Evolutionary conservation across 2,797 vertebrate genomes (phyloP), one percentile per base, ranked within the genome.

Genomic region (Acropternis orthonyx): DNA sequence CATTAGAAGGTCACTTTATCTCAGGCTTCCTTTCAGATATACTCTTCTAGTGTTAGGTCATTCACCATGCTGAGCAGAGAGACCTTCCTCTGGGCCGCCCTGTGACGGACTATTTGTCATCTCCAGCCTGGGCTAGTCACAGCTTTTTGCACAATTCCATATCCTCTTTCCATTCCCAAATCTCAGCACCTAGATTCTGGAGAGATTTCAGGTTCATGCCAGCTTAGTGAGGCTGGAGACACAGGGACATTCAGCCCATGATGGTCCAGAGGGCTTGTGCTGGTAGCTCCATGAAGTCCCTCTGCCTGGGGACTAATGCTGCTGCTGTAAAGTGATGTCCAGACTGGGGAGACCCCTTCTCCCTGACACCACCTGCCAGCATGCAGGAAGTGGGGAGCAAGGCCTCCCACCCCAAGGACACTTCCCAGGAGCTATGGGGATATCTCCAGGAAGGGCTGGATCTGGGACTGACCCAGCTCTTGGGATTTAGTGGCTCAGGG

Each of bases 401-500:
- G 1, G 5, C n/a, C 80, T 88, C 21, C 21, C 2, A 0, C 22
- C 15, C 15, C 3, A 8, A 55, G 19, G 37, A 4, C 27, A 43
- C 32, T 67, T 84, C 28, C 36, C 65, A 39, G 65, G 41, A 91
- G 20, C 17, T 62, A 24, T 59, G 15, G 6, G 5, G 17, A 2
- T 36, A 5, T 3, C 11, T 20, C 9, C 0, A 2, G 27, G 15
- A 39, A 59, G 18, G 17, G 7, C 22, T 86, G 52, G 19, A 30
- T 41, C 17, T 5, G 0, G 32, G 24, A 58, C 27, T 71, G 19
- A 67, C 28, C 24, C 3, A 0, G 14, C 36, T 61, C 9, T 51
- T 4, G 1, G 52, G 10, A 27, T 20, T 20, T 0, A 0, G 61
- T 58, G 56, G 17, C 28, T 28, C 59, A 75, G 41, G 13, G n/a